Percentiles rank a stretch among this genome's conserved stretches.
phyloP scores from a whole-genome alignment of 2,113 vertebrate species.

The Leucosticte australis region DNA sequence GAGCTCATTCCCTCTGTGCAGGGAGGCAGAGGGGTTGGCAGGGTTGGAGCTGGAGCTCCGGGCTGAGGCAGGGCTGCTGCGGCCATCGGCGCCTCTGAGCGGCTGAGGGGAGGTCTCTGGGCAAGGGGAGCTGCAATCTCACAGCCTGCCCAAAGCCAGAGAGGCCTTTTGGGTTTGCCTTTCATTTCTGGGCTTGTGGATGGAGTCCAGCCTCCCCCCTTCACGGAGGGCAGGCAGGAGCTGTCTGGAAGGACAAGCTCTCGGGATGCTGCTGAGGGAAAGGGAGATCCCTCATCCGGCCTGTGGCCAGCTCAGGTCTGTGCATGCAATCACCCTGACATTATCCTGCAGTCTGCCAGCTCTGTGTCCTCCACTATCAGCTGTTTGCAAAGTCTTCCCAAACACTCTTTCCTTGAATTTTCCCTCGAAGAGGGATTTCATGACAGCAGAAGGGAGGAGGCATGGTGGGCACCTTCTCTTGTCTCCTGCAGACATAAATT shows the following conservation, averaged over 20 bases:
- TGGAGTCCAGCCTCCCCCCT: neutral
- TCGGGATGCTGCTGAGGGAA: neutral
- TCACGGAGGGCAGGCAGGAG: rapidly evolving
- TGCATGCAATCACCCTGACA: neutral
- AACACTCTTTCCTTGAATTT: neutral
- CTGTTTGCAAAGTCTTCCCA: neutral
- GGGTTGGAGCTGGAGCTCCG: neutral
- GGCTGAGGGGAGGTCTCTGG: neutral
- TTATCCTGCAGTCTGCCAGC: neutral
- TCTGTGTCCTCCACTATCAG: neutral
- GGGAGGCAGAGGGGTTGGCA: neutral
- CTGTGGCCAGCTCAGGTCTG: neutral
- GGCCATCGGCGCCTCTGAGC: rapidly evolving
- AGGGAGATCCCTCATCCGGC: neutral
- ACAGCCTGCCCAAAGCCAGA: neutral
- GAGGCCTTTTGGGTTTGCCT: neutral
- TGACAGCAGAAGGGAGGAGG: neutral
- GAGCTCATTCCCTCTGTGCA: neutral
- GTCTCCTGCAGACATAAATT: neutral
- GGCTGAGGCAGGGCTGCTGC: neutral
- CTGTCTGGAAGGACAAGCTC: neutral
- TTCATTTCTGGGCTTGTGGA: neutral
- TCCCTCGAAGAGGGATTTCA: neutral
- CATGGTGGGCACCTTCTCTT: neutral
- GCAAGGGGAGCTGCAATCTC: neutral